Conservation (phyloP, 2,888 invertebrate genomes). For the Crocallis elinguaria region DNA sequence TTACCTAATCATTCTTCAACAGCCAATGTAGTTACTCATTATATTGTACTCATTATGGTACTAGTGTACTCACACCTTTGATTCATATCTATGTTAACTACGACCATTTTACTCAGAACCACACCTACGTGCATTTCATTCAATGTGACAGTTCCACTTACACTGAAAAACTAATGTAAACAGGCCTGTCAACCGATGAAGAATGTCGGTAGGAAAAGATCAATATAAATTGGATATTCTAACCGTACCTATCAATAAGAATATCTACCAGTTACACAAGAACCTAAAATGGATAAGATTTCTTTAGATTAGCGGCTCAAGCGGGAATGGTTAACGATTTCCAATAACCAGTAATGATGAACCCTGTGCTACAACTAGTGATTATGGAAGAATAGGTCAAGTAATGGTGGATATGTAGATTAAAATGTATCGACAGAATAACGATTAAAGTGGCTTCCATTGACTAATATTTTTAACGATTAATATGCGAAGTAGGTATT, state of each 20-base stretch:
- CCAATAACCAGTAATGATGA: neutral
- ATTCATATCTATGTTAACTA: conserved; percentile 43
- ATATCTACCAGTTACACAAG: neutral
- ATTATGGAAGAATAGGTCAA: conserved; percentile 11
- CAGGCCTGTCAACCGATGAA: conserved; percentile 22
- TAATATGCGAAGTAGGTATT: conserved; percentile 30
- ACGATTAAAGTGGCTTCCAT: conserved; percentile 26
- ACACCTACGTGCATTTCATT: neutral
- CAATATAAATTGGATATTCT: conserved; percentile 17
- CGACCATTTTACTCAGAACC: conserved; percentile 18
- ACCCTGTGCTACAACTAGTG: neutral
- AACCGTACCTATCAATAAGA: conserved; percentile 7
- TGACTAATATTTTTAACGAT: conserved; percentile 19
- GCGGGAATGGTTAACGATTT: conserved; percentile 27
- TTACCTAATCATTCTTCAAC: conserved; percentile 35
- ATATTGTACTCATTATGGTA: conserved; percentile 44
- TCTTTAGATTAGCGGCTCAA: conserved; percentile 14
- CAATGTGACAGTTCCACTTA: conserved; percentile 14
- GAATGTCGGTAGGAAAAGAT: conserved; percentile 19
- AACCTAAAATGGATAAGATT: neutral
- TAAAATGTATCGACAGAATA: conserved; percentile 39
- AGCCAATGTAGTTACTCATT: conserved; percentile 41
- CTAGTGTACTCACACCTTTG: conserved; percentile 50
- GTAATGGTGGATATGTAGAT: conserved; percentile 38
- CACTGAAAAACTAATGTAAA: conserved; percentile 10